Base-by-base conservation (phyloP, 1,140 invertebrate species). In the Drosophila equinoxialis region DNA sequence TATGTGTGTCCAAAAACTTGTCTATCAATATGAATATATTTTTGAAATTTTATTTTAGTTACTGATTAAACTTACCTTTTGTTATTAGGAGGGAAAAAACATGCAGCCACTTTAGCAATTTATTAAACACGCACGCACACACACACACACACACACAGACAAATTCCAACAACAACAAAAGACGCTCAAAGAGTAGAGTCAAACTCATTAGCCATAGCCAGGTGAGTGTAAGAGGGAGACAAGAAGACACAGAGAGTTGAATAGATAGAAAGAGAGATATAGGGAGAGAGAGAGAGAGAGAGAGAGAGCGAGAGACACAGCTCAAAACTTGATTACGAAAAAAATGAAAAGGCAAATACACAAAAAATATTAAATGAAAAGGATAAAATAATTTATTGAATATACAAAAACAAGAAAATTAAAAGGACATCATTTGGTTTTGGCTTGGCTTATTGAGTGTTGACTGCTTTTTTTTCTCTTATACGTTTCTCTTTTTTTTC, bases 301-400 rank as follows among this genome's bases (percentile, higher is more conserved):
- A 42, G 17, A 20, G 23, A 58, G 30, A 68, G 48, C 60, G 55
- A 26, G 59, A 41, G 59, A 30, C 0, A 48, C 33, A 63, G 42
- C 61, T 63, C 42, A 74, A 65, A 74, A 74, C 71, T 74, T 62
- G 54, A 73, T 74, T 74, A 74, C 71, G 71, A 74, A 76, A 60
- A 68, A 65, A 41, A 63, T 59, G 8, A 55, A 75, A 33, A 62
- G 17, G 17, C 51, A 61, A 75, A 37, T 13, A 48, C 42, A 54
- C 17, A 26, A 35, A 57, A 65, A 65, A 14, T 35, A 35, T 8
- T 23, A 35, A 54, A 42, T 30, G 37, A 60, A 60, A 33, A 61
- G 51, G 59, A 58, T 74, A 64, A 39, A 76, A 14, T 48, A 23
- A 35, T 5, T 39, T 39, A 5, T 6, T 30, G 30, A 30, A 30